Evolutionary conservation across 2,888 invertebrate genomes (phyloP), one percentile per base, ranked within the genome.

Genomic region (Drosophila pseudotalamancana): DNA sequence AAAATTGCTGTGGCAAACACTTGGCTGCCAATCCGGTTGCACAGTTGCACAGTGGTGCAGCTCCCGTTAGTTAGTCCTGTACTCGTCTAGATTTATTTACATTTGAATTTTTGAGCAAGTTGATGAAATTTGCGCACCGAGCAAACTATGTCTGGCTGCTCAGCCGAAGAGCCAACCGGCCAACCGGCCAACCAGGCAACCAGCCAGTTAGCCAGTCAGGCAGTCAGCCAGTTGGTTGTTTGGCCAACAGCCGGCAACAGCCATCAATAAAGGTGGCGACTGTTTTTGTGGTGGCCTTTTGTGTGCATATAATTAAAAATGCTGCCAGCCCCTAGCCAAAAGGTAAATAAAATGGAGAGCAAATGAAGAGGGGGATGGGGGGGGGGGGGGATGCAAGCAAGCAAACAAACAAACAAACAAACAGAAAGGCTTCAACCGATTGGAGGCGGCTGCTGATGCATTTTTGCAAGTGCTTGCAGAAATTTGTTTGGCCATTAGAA

Each of bases 101-200:
- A 87, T 87, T 83, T 83, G 88, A 86, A 83, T 87, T 83, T 83
- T 87, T 83, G 88, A 83, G 73, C 82, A 83, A 82, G 79, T 82
- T 78, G 83, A 82, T 83, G 76, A 82, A 86, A 86, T 72, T 82
- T 78, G 76, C 68, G 65, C 87, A 73, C 70, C 57, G 68, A 74
- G 72, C 64, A 81, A 84, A 84, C 87, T 81, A 73, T 62, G 83
- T 72, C 66, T 72, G 65, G 65, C 27, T 12, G 32, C 27, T n/a
- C n/a, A n/a, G n/a, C n/a, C n/a, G n/a, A n/a, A n/a, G n/a, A n/a
- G 1, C 14, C 39, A 11, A 19, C 2, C 19, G 27, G 16, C 16
- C 11, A 11, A 16, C 2, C 12, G 8, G 1, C 14, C 39, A 11
- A 19, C 2, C 19, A n/a, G n/a, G n/a, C n/a, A n/a, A n/a, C n/a